These are phyloP conservation scores for Aphelenchoides besseyi DNA, from an alignment of 1,140 invertebrate species.

Conservation along the genomic window DNA sequence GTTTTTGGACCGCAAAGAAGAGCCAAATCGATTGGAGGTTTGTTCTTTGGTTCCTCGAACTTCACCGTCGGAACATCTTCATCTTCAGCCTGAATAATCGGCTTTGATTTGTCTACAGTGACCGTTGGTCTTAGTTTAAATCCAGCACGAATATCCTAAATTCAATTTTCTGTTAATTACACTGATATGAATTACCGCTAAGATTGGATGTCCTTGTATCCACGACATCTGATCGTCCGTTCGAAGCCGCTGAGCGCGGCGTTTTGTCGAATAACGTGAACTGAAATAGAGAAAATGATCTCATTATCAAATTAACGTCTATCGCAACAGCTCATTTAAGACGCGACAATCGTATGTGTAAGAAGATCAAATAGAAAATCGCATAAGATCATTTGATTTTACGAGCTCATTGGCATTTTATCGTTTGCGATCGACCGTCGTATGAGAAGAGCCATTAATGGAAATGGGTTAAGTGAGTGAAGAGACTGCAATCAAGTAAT, in stretches of 20 bases:
- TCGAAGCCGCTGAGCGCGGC: neutral
- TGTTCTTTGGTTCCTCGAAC: neutral
- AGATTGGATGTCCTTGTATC: neutral
- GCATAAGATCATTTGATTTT: neutral
- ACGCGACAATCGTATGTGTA: neutral
- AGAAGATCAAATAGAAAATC: neutral
- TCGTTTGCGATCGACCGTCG: neutral
- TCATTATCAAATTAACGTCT: neutral
- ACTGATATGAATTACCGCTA: neutral
- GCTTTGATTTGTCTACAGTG: conserved; percentile 42
- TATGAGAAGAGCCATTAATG: no score
- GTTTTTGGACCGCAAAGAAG: neutral
- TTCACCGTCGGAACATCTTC: conserved; percentile 20
- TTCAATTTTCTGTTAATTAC: neutral
- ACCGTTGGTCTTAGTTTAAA: conserved; percentile 38
- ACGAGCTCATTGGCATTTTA: neutral
- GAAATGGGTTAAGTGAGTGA: no score
- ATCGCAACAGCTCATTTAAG: neutral
- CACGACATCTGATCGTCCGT: neutral
- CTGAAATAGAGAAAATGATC: neutral
- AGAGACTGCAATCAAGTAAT: no score
- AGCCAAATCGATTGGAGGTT: conserved; percentile 3
- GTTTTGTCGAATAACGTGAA: neutral
- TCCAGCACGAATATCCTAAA: conserved; percentile 42
- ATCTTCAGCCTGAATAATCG: conserved; percentile 37